Conservation (phyloP, 2,888 invertebrate species). For the Holacanthella duospinosa region DNA sequence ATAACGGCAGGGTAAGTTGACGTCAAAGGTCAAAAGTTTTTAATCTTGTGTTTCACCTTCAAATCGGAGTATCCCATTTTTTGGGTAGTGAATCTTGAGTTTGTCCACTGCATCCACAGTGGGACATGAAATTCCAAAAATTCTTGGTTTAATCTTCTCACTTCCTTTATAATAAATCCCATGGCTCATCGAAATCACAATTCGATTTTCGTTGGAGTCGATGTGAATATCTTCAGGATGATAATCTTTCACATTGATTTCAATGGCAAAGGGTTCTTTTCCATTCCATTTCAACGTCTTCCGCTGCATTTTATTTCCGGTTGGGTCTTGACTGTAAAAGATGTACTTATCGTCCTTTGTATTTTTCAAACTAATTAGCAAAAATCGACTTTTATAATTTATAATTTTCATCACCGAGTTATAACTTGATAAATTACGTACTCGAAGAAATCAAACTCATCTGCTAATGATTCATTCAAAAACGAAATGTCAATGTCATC, state of each 20-base stretch:
- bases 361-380: no score
- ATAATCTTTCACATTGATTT: not conserved
- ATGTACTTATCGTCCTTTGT: not conserved
- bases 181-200: not conserved
- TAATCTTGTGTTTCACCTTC: slow-evolving; percentile 2
- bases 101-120: not conserved
- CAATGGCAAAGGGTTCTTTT: not conserved
- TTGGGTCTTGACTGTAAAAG: not conserved
- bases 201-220: not conserved
- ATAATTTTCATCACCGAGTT: no score
- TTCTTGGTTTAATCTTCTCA: not conserved
- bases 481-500: no score
- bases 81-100: not conserved
- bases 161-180: not conserved
- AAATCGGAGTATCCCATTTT: not conserved
- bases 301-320: not conserved
- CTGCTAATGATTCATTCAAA: no score
- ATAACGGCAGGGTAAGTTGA: no score
- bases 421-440: no score
- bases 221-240: not conserved
- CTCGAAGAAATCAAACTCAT: no score
- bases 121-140: slow-evolving; percentile 5
- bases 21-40: no score
- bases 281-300: not conserved
- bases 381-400: no score